These are phyloP conservation scores for Falco rusticolus DNA, from an alignment of 2,797 vertebrate genomes.

Conservation along the genomic window DNA sequence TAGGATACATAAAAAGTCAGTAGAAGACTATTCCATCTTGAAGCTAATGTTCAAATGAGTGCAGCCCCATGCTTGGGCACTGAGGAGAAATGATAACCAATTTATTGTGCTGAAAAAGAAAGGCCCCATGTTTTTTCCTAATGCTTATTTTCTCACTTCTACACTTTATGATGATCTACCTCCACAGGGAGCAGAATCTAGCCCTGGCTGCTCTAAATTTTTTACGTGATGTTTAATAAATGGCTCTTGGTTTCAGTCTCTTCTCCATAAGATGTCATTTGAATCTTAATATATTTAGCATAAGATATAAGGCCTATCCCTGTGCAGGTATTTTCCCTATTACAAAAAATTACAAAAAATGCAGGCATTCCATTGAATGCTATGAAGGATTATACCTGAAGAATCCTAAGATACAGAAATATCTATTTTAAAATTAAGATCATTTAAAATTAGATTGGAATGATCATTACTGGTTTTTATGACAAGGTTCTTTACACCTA, in stretches of 20 bases:
- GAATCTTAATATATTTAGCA: slow-evolving; percentile 24
- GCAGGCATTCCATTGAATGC: neutral
- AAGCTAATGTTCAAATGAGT: neutral
- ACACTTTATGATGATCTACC: neutral
- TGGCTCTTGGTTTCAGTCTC: neutral
- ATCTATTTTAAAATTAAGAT: neutral
- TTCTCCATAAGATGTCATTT: slow-evolving; percentile 1
- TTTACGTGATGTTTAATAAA: slow-evolving; percentile 33
- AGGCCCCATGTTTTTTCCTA: neutral
- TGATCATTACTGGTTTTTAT: neutral
- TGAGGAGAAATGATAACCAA: neutral
- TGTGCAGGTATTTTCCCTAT: neutral
- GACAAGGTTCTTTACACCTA: neutral
- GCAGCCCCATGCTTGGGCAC: neutral
- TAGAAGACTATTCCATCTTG: neutral
- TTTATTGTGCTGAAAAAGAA: neutral
- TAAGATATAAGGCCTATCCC: neutral
- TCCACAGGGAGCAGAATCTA: neutral
- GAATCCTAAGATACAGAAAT: neutral
- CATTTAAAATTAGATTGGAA: neutral
- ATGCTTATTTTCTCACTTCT: neutral
- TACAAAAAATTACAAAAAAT: neutral
- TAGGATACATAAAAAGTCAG: neutral
- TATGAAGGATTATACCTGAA: neutral
- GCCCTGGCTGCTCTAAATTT: neutral